Evolutionary conservation across 2,888 invertebrate species (phyloP).

Genomic region (Diarsia brunnea): DNA sequence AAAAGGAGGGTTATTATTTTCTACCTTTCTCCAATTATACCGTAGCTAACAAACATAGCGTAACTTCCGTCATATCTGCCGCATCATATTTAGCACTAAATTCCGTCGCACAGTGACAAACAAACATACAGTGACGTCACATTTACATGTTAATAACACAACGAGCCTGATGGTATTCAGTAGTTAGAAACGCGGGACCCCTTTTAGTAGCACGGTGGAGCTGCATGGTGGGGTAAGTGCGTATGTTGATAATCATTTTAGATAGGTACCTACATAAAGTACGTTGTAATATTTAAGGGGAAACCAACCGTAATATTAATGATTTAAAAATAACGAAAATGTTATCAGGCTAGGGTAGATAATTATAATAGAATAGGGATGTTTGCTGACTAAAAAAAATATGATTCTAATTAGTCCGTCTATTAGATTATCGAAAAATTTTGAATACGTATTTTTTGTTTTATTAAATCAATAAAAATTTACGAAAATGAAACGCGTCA

Average conservation of each 20-base stretch:
- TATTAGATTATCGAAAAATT: too few relatives aligned
- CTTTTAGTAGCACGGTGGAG: slow-evolving; percentile 50
- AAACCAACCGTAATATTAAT: too few relatives aligned
- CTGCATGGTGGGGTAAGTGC: slow-evolving; percentile 38
- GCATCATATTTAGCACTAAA: slow-evolving; percentile 43
- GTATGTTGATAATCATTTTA: background rate
- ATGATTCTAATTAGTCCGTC: too few relatives aligned
- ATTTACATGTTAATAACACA: slow-evolving; percentile 66
- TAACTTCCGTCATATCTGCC: slow-evolving; percentile 21
- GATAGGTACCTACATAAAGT: background rate
- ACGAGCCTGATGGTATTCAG: slow-evolving; percentile 63
- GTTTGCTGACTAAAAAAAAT: too few relatives aligned
- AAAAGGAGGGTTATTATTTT: too few relatives aligned
- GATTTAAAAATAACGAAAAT: too few relatives aligned
- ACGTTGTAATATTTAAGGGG: background rate
- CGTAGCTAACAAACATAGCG: background rate
- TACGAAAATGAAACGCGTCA: too few relatives aligned
- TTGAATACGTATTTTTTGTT: too few relatives aligned
- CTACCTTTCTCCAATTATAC: background rate
- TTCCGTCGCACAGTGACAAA: slow-evolving; percentile 43
- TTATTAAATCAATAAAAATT: too few relatives aligned
- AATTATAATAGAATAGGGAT: too few relatives aligned
- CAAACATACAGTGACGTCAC: slow-evolving; percentile 57
- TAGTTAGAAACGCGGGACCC: slow-evolving; percentile 61
- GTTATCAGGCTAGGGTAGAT: too few relatives aligned